Percentiles rank a stretch among this genome's conserved stretches.
Evolutionary conservation across 2,797 vertebrate genomes (phyloP).

Genomic region (Acipenser oxyrinchus): DNA sequence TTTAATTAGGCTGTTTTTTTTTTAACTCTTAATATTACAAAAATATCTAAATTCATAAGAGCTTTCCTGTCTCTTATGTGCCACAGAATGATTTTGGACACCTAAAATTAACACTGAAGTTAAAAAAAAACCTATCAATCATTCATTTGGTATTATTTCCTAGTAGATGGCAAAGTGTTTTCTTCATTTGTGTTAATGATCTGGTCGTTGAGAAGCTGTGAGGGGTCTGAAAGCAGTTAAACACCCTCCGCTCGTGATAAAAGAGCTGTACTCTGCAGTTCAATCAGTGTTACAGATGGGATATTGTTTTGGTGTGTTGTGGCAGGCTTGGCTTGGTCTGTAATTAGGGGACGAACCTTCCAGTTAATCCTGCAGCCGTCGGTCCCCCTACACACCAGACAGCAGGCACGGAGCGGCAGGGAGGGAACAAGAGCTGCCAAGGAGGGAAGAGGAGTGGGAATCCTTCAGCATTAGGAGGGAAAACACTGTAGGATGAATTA

Average conservation of each 20-base stretch:
- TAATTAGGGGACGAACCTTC: conserved; percentile 54
- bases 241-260: not conserved
- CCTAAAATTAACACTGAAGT: too few species aligned
- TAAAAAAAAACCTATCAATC: not conserved
- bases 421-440: conserved; percentile 50
- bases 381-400: conserved; percentile 24
- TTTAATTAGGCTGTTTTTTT: too few species aligned
- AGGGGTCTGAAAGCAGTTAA: too few species aligned
- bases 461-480: conserved; percentile 47
- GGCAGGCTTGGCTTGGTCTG: conserved; percentile 39
- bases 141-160: not conserved
- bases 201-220: too few species aligned
- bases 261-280: conserved; percentile 2
- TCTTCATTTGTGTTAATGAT: not conserved
- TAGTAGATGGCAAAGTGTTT: not conserved
- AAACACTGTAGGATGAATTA: conserved; percentile 18
- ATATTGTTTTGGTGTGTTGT: conserved; percentile 24
- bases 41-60: too few species aligned
- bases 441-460: conserved; percentile 56
- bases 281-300: conserved; percentile 42
- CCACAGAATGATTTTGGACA: too few species aligned
- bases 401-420: conserved; percentile 32
- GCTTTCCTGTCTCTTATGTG: too few species aligned
- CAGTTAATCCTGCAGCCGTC: conserved; percentile 40
- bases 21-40: too few species aligned